Conservation (phyloP, 35 echinoderm and acorn worm genomes). For the Apostichopus californicus region DNA sequence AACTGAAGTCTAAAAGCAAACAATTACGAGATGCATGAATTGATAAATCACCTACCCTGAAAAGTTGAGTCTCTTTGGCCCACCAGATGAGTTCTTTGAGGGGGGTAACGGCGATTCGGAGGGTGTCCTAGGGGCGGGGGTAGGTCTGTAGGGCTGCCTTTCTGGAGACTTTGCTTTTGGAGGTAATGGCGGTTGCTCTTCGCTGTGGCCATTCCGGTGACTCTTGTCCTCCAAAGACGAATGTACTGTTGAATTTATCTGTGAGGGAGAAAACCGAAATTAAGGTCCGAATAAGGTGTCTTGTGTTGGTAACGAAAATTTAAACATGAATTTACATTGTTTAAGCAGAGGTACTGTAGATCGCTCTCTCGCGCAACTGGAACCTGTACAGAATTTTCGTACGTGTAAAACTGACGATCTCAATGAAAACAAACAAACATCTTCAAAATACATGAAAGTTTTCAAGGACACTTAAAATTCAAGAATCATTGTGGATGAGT, state of each 20-base stretch:
- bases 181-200: constrained; percentile 21
- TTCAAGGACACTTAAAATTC: neutral
- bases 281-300: too few relatives aligned
- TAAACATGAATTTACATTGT: too few relatives aligned
- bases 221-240: neutral
- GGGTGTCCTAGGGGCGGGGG: constrained; percentile 5
- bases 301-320: too few relatives aligned
- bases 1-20: too few relatives aligned
- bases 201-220: neutral
- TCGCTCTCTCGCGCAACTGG: too few relatives aligned
- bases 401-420: too few relatives aligned
- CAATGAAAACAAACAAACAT: neutral
- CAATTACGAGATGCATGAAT: too few relatives aligned
- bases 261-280: neutral
- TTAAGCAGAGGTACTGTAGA: too few relatives aligned
- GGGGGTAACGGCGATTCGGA: neutral
- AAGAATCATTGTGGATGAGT: too few relatives aligned
- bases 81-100: neutral
- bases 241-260: constrained; percentile 57
- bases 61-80: constrained; percentile 61
- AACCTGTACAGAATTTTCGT: too few relatives aligned
- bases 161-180: constrained; percentile 25
- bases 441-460: neutral
- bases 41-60: constrained; percentile 6
- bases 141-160: constrained; percentile 2